Percentiles rank a stretch among this genome's conserved stretches.
Conservation (phyloP, 1,140 invertebrate genomes). For the Drosophila paulistorum region DNA sequence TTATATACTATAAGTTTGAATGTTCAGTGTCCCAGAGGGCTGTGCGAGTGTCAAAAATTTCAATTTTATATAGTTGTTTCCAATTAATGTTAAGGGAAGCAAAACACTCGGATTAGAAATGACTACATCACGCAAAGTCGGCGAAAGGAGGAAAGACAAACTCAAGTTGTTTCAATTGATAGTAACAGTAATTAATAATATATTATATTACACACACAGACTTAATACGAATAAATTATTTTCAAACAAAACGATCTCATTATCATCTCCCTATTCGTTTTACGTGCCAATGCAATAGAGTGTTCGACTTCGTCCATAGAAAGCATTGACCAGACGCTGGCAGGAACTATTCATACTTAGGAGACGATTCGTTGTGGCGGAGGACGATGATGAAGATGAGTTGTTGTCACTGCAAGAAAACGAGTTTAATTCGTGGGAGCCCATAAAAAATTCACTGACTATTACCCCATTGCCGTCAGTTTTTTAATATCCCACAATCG, state of each 20-base stretch:
- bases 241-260: slow-evolving; percentile 61
- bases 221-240: slow-evolving; percentile 81
- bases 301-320: slow-evolving; percentile 71
- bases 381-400: slow-evolving; percentile 61
- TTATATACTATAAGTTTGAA: slow-evolving; percentile 32
- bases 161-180: slow-evolving; percentile 59
- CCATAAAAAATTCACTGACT: background rate
- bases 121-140: slow-evolving; percentile 3
- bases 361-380: slow-evolving; percentile 72
- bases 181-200: slow-evolving; percentile 69
- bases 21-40: slow-evolving; percentile 64
- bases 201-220: slow-evolving; percentile 71
- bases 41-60: slow-evolving; percentile 70
- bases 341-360: slow-evolving; percentile 77
- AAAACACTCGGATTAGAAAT: slow-evolving; percentile 1
- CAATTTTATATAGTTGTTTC: slow-evolving; percentile 21
- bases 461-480: slow-evolving; percentile 61
- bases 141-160: slow-evolving; percentile 32
- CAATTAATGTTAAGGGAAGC: slow-evolving; percentile 10
- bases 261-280: slow-evolving; percentile 20
- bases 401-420: slow-evolving; percentile 46
- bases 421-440: background rate
- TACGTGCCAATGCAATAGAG: slow-evolving; percentile 76
- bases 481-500: slow-evolving; percentile 87
- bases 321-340: slow-evolving; percentile 77